Evolutionary conservation across 2,888 invertebrate species (phyloP), one percentile per base, ranked within the genome.

Genomic region (Palloptera scutellata): DNA sequence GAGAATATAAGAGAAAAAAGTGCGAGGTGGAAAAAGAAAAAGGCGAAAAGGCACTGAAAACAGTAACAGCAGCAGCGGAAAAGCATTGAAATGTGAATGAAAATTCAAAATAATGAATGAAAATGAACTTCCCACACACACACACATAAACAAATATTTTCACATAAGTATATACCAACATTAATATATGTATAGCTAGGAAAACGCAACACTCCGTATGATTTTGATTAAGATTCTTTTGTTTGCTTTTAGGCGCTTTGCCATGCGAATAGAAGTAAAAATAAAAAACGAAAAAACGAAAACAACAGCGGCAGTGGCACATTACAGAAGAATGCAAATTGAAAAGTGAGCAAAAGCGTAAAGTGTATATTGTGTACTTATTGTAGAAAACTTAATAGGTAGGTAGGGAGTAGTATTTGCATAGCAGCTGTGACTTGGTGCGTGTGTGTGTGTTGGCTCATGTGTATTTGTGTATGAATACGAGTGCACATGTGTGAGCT

Each of bases 91-190:
- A 81, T 76, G 77, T 75, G 81, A 77, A 73, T 78, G 65, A 79
- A 81, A 81, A 78, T 81, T 81, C 76, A 78, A 80, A 80, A 81
- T 79, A 81, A 81, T 80, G 78, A 81, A 77, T 78, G 75, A 75
- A 75, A 41, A 48, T 48, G 15, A n/a, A 48, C 2, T 48, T 48
- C 48, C 48, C 48, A 48, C 48, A 48, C 48, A 48, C 48, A 48
- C 48, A 48, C 48, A 48, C 48, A 48, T 15, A 48, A n/a, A 8
- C 15, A 48, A n/a, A 48, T 5, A 48, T 19, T 30, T 45, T n/a
- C 45, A 45, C 20, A 43, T 60, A 19, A 17, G 11, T 45, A 45
- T 60, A 40, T 60, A 59, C 41, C n/a, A 1, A 45, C 12, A 60
- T 13, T 20, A 20, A 57, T 57, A 57, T 1, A 57, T 30, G 9